These are phyloP conservation scores for Myiopsitta monachus DNA, from an alignment of 2,113 vertebrate genomes.

Conservation along the genomic window DNA sequence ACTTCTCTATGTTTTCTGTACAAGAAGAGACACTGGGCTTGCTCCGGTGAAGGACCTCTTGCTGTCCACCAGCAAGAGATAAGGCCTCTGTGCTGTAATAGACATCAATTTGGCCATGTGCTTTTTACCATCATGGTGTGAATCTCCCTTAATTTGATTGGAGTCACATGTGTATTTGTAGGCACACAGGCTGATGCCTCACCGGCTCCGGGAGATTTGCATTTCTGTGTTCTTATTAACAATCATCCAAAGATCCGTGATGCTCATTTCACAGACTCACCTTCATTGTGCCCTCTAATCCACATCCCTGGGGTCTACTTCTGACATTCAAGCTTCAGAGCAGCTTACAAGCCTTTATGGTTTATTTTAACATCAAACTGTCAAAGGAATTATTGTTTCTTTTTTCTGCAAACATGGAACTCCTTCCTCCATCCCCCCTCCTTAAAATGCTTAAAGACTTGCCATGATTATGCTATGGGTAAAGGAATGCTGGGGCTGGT, in stretches of 20 bases:
- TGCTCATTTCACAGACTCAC: constrained; percentile 57
- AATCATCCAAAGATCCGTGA: constrained; percentile 10
- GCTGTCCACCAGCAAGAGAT: background rate
- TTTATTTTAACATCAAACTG: constrained; percentile 37
- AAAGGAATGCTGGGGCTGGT: background rate
- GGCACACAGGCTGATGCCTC: background rate
- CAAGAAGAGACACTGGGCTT: background rate
- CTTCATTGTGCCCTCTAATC: constrained; percentile 62
- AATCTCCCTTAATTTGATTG: background rate
- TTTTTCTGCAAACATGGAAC: background rate
- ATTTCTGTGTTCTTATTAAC: constrained; percentile 50
- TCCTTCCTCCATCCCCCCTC: background rate
- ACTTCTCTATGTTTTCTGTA: background rate
- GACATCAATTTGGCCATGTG: background rate
- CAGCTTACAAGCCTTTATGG: constrained; percentile 42
- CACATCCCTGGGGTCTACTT: constrained; percentile 12
- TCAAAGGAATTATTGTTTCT: background rate
- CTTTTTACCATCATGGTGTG: background rate
- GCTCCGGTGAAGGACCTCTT: background rate
- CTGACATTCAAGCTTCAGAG: constrained; percentile 58
- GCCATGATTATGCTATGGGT: rapidly evolving
- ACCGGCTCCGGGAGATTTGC: constrained; percentile 1
- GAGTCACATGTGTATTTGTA: background rate
- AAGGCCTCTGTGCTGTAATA: background rate
- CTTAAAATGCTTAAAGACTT: background rate